Evolutionary conservation across 2,888 invertebrate genomes (phyloP).

Genomic region (Luperina testacea): DNA sequence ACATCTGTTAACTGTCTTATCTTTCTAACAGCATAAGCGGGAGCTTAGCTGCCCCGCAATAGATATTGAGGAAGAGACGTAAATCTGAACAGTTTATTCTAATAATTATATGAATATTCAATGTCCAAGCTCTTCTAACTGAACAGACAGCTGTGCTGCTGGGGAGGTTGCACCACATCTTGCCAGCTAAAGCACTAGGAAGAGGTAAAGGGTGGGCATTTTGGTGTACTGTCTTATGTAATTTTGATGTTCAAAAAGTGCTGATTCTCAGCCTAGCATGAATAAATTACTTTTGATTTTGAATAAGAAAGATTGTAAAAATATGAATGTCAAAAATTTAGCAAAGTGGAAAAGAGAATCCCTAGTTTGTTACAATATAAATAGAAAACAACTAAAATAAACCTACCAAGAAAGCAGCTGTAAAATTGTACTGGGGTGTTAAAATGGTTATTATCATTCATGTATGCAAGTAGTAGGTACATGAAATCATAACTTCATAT

Average conservation of each 20-base stretch:
- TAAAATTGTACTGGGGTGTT: slow-evolving; percentile 13
- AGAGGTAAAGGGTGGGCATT: not conserved
- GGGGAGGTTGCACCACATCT: not conserved
- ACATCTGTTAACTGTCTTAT: too few relatives aligned
- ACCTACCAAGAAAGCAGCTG: not conserved
- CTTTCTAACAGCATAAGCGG: too few relatives aligned
- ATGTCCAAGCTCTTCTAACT: not conserved
- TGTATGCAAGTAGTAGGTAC: slow-evolving; percentile 29
- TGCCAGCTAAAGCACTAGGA: not conserved
- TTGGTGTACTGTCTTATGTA: not conserved
- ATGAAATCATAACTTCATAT: slow-evolving; percentile 38
- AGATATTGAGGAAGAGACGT: not conserved
- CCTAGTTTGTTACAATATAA: not conserved
- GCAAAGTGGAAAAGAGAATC: not conserved
- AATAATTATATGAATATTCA: not conserved
- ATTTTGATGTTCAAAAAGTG: not conserved
- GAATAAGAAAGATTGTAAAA: not conserved
- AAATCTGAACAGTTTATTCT: not conserved
- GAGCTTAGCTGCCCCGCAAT: too few relatives aligned
- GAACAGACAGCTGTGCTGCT: not conserved
- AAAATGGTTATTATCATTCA: slow-evolving; percentile 36
- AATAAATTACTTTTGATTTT: not conserved
- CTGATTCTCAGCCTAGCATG: not conserved
- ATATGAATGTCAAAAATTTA: not conserved
- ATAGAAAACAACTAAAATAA: not conserved